Base-by-base conservation (phyloP, 2,797 vertebrate genomes). In the Neostethus bicornis region DNA sequence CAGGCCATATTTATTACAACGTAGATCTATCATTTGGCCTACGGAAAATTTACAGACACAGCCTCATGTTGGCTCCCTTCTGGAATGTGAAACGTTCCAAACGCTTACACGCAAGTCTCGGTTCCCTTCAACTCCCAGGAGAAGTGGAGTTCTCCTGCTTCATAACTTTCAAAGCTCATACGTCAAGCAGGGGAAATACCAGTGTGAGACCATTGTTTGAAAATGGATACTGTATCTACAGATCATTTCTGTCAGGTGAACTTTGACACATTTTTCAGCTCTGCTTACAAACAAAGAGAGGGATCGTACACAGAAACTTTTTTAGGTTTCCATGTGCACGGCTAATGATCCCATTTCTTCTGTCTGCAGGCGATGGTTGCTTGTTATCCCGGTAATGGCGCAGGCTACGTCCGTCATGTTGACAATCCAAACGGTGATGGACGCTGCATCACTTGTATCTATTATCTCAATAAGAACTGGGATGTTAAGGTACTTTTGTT, bases 391-490 rank as follows among this genome's bases (percentile, higher is more conserved):
- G 94, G 95, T 53, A 94, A 92, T 1, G 94, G 95, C 29, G 89
- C 93, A 39, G 94, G 95, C 31, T 97, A 96, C 2, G 93, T 97
- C 75, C 92, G 94, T 61, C 95, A 96, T 21, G 94, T 96, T 47
- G 95, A 97, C 89, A 97, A 96, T 83, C 95, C 95, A 2, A 94
- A 95, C 0, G 89, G 93, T 3, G 94, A 96, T 5, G 95, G 95
- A 19, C 94, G 95, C 83, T 96, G 94, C 80, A 92, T 97, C 87
- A 97, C 95, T 1, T 97, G 95, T 62, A 97, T 97, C 84, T 97
- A 96, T 90, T 97, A 97, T 88, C 95, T 96, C 46, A 96, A 96
- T 89, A 94, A 94, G 85, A 85, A 94, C 89, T 97, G 95, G 95
- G 93, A 97, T 35, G 90, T 90, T 29, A 89, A 95, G 92, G 95